Percentiles rank a stretch among this genome's conserved stretches.
Conservation (phyloP, 2,113 vertebrate species). For the Cheirogaleus medius region DNA sequence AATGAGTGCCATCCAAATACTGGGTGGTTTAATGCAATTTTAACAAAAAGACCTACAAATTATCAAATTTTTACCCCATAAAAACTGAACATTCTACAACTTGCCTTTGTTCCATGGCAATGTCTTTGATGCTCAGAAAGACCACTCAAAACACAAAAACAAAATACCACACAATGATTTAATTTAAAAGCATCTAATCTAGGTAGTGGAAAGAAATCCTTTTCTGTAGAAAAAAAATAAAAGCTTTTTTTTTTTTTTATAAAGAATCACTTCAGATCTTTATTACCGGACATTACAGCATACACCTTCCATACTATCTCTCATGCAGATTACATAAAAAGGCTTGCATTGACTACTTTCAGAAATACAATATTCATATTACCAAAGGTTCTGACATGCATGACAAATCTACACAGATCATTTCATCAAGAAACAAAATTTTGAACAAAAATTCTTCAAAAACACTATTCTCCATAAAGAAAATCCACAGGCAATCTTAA, state of each 20-base stretch:
- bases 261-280: background rate
- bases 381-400: background rate
- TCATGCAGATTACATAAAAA: background rate
- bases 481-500: background rate
- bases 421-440: background rate
- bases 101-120: background rate
- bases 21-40: background rate
- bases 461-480: background rate
- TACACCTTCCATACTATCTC: fast-evolving
- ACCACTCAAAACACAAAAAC: background rate
- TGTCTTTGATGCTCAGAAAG: background rate
- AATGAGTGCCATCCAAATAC: background rate
- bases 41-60: background rate
- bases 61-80: background rate
- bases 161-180: background rate
- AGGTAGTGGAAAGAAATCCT: background rate
- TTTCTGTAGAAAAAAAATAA: background rate
- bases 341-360: background rate
- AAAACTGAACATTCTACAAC: background rate
- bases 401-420: background rate
- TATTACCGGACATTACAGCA: background rate
- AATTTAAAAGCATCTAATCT: background rate
- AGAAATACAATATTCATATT: background rate
- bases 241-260: background rate
- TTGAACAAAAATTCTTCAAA: background rate